Evolutionary conservation across 2,888 invertebrate genomes (phyloP).

Genomic region (Eulithis prunata): DNA sequence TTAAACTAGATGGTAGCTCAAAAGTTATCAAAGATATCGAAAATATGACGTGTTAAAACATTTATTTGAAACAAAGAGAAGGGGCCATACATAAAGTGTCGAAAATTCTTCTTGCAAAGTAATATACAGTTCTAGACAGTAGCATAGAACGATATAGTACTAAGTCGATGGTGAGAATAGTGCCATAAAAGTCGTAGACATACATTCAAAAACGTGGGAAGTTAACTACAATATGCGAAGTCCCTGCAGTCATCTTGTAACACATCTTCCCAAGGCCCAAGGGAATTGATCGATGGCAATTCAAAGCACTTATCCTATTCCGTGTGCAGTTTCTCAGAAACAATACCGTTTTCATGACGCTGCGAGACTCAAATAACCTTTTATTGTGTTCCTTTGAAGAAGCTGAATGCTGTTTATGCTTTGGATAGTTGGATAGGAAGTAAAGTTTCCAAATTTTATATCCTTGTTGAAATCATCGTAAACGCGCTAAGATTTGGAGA

Average conservation of each 20-base stretch:
- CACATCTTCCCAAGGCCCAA: constrained; percentile 23
- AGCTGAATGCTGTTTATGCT: constrained; percentile 33
- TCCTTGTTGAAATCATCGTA: constrained; percentile 36
- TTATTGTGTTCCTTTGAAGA: constrained; percentile 35
- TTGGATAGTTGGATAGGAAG: constrained; percentile 29
- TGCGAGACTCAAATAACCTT: constrained; percentile 31
- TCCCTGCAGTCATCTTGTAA: constrained; percentile 10
- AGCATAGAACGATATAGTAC: no score
- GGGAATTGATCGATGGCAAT: constrained; percentile 36
- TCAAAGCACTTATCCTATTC: constrained; percentile 35
- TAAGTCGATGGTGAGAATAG: no score
- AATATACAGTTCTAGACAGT: no score
- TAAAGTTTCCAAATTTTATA: constrained; percentile 35
- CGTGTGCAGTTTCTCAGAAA: constrained; percentile 37
- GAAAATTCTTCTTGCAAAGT: no score
- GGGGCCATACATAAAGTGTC: no score
- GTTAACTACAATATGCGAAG: not conserved
- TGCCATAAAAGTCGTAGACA: not conserved
- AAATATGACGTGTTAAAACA: no score
- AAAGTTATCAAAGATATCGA: no score
- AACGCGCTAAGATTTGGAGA: constrained; percentile 24
- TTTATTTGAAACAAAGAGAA: no score
- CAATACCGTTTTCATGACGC: constrained; percentile 28
- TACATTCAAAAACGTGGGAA: not conserved
- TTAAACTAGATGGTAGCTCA: not conserved